Evolutionary conservation across 2,113 vertebrate genomes (phyloP), one percentile per base, ranked within the genome.

Genomic region (Oreochromis aureus): DNA sequence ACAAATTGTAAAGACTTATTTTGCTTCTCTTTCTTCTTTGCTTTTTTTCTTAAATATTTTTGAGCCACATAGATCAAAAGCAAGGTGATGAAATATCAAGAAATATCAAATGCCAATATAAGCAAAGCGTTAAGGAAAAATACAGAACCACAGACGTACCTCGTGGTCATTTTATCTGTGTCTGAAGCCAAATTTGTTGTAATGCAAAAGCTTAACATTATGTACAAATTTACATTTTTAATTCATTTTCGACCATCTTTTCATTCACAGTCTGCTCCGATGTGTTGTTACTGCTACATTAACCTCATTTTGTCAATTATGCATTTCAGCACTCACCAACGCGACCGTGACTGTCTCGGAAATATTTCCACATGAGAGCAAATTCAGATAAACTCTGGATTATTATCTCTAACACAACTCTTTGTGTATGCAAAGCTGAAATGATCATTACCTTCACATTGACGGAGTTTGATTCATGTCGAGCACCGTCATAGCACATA

Each of bases 151-250:
- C 56, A 86, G 73, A 22, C 24, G 24, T 32, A 71, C 46, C 16
- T 7, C 46, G 27, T n/a, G 78, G 54, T 89, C 19, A 76, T 84
- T 88, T 80, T 46, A 48, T 32, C 59, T 34, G 15, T 76, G 59
- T 11, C 66, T 12, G 3, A 61, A 89, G 66, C 32, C 30, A 82
- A 41, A 88, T 53, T 66, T 87, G 11, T 69, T 91, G 44, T 2
- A 32, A 89, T 87, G 61, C 39, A 83, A 85, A 91, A 90, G 84
- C 83, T 36, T 79, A 58, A 61, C 55, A 69, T 24, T 90, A 91
- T 93, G 2, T 93, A 91, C 92, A 92, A 83, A 89, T 90, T 80
- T 51, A 91, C 82, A 84, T 61, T 61, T 16, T 6, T 56, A 9
- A 34, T 48, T 22, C n/a, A 69, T 55, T 73, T 15, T n/a, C 22